Evolutionary conservation across 2,113 vertebrate genomes (phyloP).

Genomic region (Xiphophorus couchianus): DNA sequence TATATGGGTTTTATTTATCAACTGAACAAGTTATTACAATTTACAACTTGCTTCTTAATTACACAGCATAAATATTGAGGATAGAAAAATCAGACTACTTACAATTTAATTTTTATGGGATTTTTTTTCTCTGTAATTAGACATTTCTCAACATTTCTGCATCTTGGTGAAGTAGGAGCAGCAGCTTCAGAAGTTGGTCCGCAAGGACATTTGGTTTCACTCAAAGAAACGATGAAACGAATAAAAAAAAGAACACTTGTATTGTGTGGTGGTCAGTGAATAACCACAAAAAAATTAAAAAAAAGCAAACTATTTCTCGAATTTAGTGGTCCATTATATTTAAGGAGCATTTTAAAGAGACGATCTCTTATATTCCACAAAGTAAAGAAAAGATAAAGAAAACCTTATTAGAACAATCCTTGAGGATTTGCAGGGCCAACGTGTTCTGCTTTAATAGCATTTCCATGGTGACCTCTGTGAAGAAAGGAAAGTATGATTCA

Average conservation of each 20-base stretch:
- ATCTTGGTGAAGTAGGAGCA: background rate
- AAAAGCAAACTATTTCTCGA: background rate
- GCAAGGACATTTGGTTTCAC: background rate
- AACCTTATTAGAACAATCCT: background rate
- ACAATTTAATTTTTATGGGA: background rate
- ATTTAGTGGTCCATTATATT: background rate
- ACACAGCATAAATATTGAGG: background rate
- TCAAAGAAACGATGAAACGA: background rate
- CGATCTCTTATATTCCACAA: background rate
- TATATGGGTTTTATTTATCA: too few species aligned
- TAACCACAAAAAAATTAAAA: background rate
- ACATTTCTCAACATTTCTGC: background rate
- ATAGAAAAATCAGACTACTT: background rate
- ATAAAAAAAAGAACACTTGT: background rate
- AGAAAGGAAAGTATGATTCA: constrained; percentile 22
- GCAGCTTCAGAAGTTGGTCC: background rate
- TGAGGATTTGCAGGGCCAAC: constrained; percentile 26
- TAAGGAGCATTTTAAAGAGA: background rate
- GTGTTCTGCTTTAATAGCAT: background rate
- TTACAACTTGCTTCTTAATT: background rate
- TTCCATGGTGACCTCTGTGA: constrained; percentile 1
- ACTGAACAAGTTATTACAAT: background rate
- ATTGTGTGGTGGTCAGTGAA: background rate
- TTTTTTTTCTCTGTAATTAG: background rate
- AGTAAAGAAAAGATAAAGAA: constrained; percentile 9